phyloP scores from a whole-genome alignment of 2,113 vertebrate species.

The Syrmaticus mikado region DNA sequence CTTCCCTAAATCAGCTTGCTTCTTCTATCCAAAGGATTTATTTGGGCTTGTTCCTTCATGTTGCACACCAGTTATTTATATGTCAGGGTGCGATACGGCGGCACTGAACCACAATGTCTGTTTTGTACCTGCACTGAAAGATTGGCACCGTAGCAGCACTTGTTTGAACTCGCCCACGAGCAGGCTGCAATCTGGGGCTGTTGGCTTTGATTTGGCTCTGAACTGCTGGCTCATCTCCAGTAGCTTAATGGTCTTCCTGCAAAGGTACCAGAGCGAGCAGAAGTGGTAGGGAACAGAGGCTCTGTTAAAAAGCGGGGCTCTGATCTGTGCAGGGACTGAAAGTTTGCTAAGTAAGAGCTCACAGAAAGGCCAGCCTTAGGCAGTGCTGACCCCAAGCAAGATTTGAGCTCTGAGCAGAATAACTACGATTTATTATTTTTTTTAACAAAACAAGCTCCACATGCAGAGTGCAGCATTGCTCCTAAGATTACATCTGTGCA shows the following conservation, averaged over 20 bases:
- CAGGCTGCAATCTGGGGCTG: constrained; percentile 21
- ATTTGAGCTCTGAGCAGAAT: background rate
- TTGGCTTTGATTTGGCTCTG: constrained; percentile 59
- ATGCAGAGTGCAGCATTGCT: background rate
- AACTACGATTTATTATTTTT: background rate
- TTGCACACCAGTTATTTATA: background rate
- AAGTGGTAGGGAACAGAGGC: background rate
- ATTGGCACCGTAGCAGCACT: constrained; percentile 1
- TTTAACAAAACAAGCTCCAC: background rate
- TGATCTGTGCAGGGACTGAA: background rate
- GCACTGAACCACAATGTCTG: constrained; percentile 18
- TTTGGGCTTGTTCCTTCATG: constrained; percentile 48
- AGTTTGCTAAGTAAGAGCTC: background rate
- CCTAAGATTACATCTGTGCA: background rate
- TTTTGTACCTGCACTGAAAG: constrained; percentile 54
- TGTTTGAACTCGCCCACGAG: constrained; percentile 58
- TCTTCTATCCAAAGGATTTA: background rate
- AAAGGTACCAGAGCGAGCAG: constrained; percentile 43
- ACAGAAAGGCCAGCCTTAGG: background rate
- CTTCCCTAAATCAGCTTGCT: background rate
- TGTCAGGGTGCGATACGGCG: background rate
- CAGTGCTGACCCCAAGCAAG: background rate
- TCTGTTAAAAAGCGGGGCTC: background rate
- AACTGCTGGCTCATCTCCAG: constrained; percentile 42
- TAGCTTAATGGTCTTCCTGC: constrained; percentile 7